A percentile compares a stretch with the other conserved stretches of the same genome.
Conservation (phyloP, 2,888 invertebrate genomes). For the Chymomyza fuscimana region DNA sequence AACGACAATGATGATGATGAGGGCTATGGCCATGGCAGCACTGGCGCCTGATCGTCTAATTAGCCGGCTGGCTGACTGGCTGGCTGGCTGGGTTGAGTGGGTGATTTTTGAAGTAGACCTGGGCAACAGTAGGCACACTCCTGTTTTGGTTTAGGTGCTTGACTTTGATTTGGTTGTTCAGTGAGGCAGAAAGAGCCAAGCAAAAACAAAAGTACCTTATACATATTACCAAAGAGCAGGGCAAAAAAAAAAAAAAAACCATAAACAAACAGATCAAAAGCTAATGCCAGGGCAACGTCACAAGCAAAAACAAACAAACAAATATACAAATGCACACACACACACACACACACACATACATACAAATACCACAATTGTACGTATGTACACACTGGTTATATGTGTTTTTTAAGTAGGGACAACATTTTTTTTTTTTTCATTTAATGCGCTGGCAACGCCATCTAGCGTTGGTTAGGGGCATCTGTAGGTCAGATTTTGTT, state of each 20-base stretch:
- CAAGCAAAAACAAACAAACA: background rate
- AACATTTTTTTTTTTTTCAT: background rate
- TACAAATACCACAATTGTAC: background rate
- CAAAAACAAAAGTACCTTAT: background rate
- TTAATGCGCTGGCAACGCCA: background rate
- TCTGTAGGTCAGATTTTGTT: background rate
- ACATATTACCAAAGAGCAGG: background rate
- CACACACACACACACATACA: no score
- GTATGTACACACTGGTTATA: background rate
- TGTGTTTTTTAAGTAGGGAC: background rate
- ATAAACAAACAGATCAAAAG: conserved; percentile 8
- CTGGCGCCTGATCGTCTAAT: conserved; percentile 57
- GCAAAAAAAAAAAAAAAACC: conserved; percentile 5
- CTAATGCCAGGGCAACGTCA: background rate
- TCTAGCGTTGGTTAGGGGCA: background rate
- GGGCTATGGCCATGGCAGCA: conserved; percentile 26
- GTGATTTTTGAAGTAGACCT: conserved; percentile 17
- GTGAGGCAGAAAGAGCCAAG: background rate
- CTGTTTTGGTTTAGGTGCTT: background rate
- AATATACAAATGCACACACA: no score
- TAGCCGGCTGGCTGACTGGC: conserved; percentile 35
- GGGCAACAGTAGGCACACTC: no score
- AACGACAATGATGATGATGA: background rate
- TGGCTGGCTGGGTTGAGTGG: background rate
- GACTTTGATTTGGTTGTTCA: background rate